phyloP scores from a whole-genome alignment of 1,140 invertebrate genomes.

The Ceratina australensis region DNA sequence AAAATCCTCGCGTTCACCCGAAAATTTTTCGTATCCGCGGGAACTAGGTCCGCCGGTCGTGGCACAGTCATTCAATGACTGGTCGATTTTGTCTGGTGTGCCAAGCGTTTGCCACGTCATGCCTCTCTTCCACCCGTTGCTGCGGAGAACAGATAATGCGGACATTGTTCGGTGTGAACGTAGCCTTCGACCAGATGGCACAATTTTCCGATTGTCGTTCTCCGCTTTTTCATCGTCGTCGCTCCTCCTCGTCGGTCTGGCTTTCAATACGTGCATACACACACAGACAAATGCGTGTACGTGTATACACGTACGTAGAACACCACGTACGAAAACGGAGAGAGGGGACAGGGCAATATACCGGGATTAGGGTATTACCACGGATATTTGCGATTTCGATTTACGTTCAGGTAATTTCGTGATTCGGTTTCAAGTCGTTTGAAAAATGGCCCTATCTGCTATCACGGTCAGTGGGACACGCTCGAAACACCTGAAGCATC shows the following conservation, averaged over 20 bases:
- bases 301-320: background rate
- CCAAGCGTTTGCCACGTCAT: conserved; percentile 57
- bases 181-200: conserved; percentile 64
- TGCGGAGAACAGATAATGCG: conserved; percentile 59
- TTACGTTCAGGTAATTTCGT: conserved; percentile 49
- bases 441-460: conserved; percentile 34
- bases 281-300: background rate
- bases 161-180: conserved; percentile 63
- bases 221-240: conserved; percentile 45
- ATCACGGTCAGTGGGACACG: conserved; percentile 33
- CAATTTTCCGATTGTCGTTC: conserved; percentile 61
- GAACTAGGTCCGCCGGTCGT: conserved; percentile 5
- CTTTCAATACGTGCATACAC: conserved; percentile 42
- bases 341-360: conserved; percentile 36
- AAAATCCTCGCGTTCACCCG: background rate
- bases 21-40: background rate
- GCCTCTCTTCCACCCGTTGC: conserved; percentile 45
- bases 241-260: conserved; percentile 13
- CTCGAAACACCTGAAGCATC: background rate
- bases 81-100: conserved; percentile 44
- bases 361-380: conserved; percentile 46
- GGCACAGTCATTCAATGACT: conserved; percentile 52
- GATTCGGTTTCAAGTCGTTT: conserved; percentile 24
- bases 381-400: conserved; percentile 46
- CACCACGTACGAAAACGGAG: background rate